Conservation (phyloP, 2,888 invertebrate genomes). For the Eurytoma californica region DNA sequence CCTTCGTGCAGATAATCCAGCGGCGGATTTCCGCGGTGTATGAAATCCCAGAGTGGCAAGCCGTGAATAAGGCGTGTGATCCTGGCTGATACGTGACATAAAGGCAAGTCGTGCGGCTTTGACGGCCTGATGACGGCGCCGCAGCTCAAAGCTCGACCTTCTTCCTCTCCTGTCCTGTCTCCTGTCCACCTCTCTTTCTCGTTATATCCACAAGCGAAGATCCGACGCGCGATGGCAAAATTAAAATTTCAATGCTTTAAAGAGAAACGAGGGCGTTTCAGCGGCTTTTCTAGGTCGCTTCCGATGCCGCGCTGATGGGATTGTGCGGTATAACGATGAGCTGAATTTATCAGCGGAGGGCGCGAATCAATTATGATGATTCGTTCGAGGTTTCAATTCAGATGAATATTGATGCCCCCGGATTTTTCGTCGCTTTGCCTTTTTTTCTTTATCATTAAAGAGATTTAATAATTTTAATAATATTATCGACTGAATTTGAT, state of each 20-base stretch:
- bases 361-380: too few species aligned
- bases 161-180: not conserved
- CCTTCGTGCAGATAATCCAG: slow-evolving; percentile 58
- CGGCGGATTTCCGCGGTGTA: slow-evolving; percentile 58
- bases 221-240: not conserved
- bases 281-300: not conserved
- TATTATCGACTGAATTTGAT: too few species aligned
- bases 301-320: not conserved
- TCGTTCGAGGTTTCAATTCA: too few species aligned
- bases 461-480: too few species aligned
- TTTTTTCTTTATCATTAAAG: too few species aligned
- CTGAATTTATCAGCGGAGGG: not conserved
- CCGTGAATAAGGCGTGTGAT: slow-evolving; percentile 35
- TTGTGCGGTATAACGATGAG: not conserved
- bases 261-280: not conserved
- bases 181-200: not conserved
- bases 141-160: not conserved
- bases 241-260: slow-evolving; percentile 32
- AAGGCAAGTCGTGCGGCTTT: not conserved
- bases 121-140: slow-evolving; percentile 28
- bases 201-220: not conserved
- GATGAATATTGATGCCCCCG: too few species aligned
- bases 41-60: slow-evolving; percentile 40
- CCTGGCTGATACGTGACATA: slow-evolving; percentile 35
- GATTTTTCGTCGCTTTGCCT: too few species aligned